phyloP scores from a whole-genome alignment of 2,113 vertebrate species.

The Channa argus region DNA sequence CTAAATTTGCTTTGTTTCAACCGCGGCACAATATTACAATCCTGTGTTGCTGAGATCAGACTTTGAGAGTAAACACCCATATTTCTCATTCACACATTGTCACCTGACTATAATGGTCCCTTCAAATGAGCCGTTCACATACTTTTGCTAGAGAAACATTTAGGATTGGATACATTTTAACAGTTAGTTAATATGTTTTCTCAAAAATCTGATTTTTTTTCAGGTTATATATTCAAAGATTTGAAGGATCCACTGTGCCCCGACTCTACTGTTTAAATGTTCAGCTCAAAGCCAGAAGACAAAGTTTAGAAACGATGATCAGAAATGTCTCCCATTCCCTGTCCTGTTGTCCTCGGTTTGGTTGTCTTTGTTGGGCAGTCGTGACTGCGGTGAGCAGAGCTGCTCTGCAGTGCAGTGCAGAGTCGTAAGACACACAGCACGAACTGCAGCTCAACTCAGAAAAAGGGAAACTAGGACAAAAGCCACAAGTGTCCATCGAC shows the following conservation, averaged over 20 bases:
- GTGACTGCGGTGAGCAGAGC: constrained; percentile 76
- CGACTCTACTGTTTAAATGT: constrained; percentile 28
- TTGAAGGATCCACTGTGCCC: neutral
- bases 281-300: constrained; percentile 36
- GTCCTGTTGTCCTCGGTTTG: constrained; percentile 60
- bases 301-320: constrained; percentile 56
- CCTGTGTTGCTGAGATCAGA: too few relatives aligned
- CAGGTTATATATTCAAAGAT: too few relatives aligned
- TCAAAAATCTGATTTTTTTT: too few relatives aligned
- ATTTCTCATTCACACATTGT: too few relatives aligned
- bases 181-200: too few relatives aligned
- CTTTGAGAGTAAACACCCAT: too few relatives aligned
- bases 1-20: too few relatives aligned
- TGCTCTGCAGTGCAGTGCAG: constrained; percentile 63
- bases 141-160: too few relatives aligned
- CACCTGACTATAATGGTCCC: too few relatives aligned
- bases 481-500: neutral
- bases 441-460: constrained; percentile 40
- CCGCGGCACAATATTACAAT: too few relatives aligned
- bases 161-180: too few relatives aligned
- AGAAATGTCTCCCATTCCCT: constrained; percentile 23
- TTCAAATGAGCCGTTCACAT: too few relatives aligned
- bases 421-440: constrained; percentile 38
- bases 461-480: constrained; percentile 21
- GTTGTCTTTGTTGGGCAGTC: constrained; percentile 66